A percentile compares a stretch with the other conserved stretches of the same genome.
phyloP scores from a whole-genome alignment of 2,113 vertebrate genomes.

The Hipposideros armiger region DNA sequence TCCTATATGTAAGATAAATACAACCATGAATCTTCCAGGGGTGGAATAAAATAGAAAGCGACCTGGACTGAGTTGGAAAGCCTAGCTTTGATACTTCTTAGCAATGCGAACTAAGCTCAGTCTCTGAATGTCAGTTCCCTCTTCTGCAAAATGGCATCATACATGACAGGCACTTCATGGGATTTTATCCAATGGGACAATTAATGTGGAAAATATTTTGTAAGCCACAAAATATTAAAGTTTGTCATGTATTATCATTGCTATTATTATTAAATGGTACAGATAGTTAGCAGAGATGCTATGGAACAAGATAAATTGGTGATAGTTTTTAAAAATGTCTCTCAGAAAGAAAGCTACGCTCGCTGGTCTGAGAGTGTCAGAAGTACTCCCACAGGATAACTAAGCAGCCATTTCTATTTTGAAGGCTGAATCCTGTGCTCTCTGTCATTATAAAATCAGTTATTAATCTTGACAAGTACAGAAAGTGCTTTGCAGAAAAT shows the following conservation, averaged over 20 bases:
- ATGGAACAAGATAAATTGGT: background rate
- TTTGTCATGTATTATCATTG: background rate
- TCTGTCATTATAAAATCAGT: constrained; percentile 39
- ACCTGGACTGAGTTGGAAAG: background rate
- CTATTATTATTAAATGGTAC: background rate
- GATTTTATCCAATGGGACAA: background rate
- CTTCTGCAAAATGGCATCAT: background rate
- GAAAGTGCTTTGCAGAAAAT: constrained; percentile 29
- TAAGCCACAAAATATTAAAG: background rate
- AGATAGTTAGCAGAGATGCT: background rate
- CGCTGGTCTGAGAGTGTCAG: background rate
- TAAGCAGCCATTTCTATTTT: constrained; percentile 30
- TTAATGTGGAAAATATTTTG: background rate
- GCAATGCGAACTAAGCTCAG: background rate
- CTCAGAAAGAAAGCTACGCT: background rate
- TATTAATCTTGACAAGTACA: constrained; percentile 63
- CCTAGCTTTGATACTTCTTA: background rate
- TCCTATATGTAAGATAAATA: background rate
- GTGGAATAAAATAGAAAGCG: background rate
- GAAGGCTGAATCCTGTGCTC: constrained; percentile 50
- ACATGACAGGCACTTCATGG: background rate
- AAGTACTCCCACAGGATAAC: background rate
- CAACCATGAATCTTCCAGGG: background rate
- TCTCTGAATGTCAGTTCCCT: background rate
- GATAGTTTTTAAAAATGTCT: background rate